phyloP scores from a whole-genome alignment of 1,140 invertebrate genomes.

The Drosophila littoralis region DNA sequence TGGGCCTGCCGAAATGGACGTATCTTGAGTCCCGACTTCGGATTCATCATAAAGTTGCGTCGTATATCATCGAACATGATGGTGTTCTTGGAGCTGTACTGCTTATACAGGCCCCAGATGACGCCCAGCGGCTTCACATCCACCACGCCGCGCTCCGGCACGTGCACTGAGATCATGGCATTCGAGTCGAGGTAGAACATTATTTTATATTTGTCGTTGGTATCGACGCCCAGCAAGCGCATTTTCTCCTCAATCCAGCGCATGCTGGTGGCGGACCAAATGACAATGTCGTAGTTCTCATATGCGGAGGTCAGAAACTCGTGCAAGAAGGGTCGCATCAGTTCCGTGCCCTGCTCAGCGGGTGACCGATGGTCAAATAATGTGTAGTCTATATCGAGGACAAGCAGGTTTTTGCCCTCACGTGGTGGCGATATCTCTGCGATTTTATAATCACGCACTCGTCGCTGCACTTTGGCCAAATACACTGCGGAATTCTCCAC shows the following conservation, averaged over 20 bases:
- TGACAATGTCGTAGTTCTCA: slow-evolving; percentile 94
- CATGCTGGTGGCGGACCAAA: slow-evolving; percentile 98
- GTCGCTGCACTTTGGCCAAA: slow-evolving; percentile 91
- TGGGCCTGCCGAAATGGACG: slow-evolving; percentile 96
- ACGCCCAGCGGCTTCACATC: slow-evolving; percentile 98
- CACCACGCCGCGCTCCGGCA: slow-evolving; percentile 86
- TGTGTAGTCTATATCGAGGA: slow-evolving; percentile 98
- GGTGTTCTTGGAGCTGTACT: slow-evolving; percentile 95
- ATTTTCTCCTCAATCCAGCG: slow-evolving; percentile 99
- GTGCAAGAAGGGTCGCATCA: slow-evolving; percentile 98
- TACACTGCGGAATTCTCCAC: slow-evolving; percentile 86
- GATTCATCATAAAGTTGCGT: slow-evolving; percentile 99
- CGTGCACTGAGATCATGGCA: slow-evolving; percentile 97
- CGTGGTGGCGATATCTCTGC: slow-evolving; percentile 92
- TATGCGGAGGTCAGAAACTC: slow-evolving; percentile 97
- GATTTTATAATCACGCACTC: slow-evolving; percentile 94
- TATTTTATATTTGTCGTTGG: slow-evolving; percentile 95
- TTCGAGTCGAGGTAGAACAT: slow-evolving; percentile 95
- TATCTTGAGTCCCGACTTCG: slow-evolving; percentile 96
- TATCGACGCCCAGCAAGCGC: slow-evolving; percentile 94
- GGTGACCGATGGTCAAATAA: slow-evolving; percentile 97
- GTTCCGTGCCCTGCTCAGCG: slow-evolving; percentile 93
- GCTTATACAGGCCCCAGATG: slow-evolving; percentile 97
- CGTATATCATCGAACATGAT: slow-evolving; percentile 99
- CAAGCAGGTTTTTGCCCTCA: slow-evolving; percentile 94